Evolutionary conservation across 1,140 invertebrate genomes (phyloP), one percentile per base, ranked within the genome.

Genomic region (Eubasilissa regina): DNA sequence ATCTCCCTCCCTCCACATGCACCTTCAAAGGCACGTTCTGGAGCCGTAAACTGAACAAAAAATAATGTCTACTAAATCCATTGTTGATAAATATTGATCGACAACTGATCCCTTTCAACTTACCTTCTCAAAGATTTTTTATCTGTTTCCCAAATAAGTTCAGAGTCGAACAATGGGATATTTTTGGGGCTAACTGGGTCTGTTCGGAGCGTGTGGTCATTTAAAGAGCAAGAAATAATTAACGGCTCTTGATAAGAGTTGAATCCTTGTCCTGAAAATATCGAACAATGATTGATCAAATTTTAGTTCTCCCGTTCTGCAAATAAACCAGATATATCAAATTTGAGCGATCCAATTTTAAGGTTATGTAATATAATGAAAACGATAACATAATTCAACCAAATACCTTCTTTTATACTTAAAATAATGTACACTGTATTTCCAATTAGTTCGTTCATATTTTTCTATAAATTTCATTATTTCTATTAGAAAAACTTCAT

Each of bases 121-220:
- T 75, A 84, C 84, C 76, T 80, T 75, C 77, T 70, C 58, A 83
- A 76, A n/a, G 78, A 77, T 51, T 80, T 80, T 73, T 77, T 82
- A 13, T 84, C 81, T n/a, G 82, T 83, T 79, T 84, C 80, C 84
- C 84, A 84, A 17, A 84, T 74, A 11, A 84, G 81, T 25, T 82
- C 79, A 12, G 77, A 81, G 13, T 82, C 78, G 80, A 84, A 84
- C 21, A 53, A 3, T 10, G 81, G 75, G 15, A 45, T 75, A 43
- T 53, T 60, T n/a, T 73, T 62, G 19, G 83, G 35, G 13, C 62
- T 45, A 19, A 78, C 73, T 6, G 80, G 75, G 70, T 84, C 81
- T 0, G 81, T 79, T 77, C 81, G 79, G 15, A 84, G 60, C 25
- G 74, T 81, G 64, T 84, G 64, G 19, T 77, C 70, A 21, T 79